These are phyloP conservation scores for Lingula anatina DNA, from an alignment of 2,888 invertebrate genomes.

Conservation along the genomic window DNA sequence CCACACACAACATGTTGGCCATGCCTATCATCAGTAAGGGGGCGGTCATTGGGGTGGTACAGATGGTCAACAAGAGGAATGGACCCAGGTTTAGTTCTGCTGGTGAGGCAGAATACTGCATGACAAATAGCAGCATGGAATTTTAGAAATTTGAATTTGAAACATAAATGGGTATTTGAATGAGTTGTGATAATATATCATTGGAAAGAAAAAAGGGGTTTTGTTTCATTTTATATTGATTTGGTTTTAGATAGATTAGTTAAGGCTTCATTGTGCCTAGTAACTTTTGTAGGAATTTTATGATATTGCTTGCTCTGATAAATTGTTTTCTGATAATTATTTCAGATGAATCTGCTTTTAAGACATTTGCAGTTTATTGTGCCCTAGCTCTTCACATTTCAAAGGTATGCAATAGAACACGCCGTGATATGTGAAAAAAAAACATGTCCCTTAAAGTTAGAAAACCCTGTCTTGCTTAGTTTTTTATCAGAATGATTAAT, in stretches of 20 bases:
- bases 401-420: slow-evolving; percentile 14
- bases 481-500: too few species aligned
- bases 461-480: too few species aligned
- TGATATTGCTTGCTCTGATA: neutral
- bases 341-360: slow-evolving; percentile 27
- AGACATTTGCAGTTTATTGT: slow-evolving; percentile 33
- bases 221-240: too few species aligned
- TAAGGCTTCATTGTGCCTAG: too few species aligned
- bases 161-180: too few species aligned
- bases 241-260: too few species aligned
- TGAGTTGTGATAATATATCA: too few species aligned
- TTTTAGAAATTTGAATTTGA: too few species aligned
- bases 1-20: slow-evolving; percentile 30
- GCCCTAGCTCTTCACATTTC: slow-evolving; percentile 34
- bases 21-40: slow-evolving; percentile 32
- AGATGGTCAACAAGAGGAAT: slow-evolving; percentile 27
- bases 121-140: too few species aligned
- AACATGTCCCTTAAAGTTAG: too few species aligned
- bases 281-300: neutral
- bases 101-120: slow-evolving; percentile 6
- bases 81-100: slow-evolving; percentile 26
- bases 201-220: too few species aligned
- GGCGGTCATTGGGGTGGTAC: slow-evolving; percentile 29
- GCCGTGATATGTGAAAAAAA: too few species aligned
- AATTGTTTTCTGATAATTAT: neutral